phyloP scores from a whole-genome alignment of 2,797 vertebrate species.

The Leuciscus waleckii region DNA sequence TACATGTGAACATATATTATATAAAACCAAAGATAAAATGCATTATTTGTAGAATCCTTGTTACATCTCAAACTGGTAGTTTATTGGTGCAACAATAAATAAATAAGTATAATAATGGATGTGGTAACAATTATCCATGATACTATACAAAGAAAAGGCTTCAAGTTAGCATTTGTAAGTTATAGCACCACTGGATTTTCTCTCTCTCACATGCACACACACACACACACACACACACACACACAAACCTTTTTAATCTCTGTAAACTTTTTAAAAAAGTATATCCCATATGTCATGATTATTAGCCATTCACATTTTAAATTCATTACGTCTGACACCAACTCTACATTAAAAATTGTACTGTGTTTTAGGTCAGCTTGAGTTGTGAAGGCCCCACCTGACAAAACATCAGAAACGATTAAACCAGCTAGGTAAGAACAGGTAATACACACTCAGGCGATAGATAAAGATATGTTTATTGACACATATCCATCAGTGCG shows the following conservation, averaged over 20 bases:
- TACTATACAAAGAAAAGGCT: neutral
- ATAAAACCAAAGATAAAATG: neutral
- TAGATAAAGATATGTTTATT: constrained; percentile 99
- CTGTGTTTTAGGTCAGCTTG: neutral
- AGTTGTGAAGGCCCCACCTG: neutral
- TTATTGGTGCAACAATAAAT: neutral
- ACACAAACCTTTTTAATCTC: no score
- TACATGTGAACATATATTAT: neutral
- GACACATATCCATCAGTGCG: constrained; percentile 99
- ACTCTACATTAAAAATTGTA: neutral
- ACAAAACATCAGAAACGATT: neutral
- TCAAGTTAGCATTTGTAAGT: neutral
- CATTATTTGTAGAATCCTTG: neutral
- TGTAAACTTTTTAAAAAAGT: neutral
- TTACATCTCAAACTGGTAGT: neutral
- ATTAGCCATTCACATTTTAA: neutral
- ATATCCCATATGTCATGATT: neutral
- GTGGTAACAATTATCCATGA: neutral
- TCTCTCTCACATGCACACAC: neutral
- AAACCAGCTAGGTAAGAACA: neutral
- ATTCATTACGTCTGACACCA: neutral
- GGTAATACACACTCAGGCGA: constrained; percentile 28
- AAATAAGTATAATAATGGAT: neutral
- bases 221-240: no score
- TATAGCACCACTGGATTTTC: neutral